Base-by-base conservation (phyloP, 2,113 vertebrate species). In the Pleuronectes platessa region DNA sequence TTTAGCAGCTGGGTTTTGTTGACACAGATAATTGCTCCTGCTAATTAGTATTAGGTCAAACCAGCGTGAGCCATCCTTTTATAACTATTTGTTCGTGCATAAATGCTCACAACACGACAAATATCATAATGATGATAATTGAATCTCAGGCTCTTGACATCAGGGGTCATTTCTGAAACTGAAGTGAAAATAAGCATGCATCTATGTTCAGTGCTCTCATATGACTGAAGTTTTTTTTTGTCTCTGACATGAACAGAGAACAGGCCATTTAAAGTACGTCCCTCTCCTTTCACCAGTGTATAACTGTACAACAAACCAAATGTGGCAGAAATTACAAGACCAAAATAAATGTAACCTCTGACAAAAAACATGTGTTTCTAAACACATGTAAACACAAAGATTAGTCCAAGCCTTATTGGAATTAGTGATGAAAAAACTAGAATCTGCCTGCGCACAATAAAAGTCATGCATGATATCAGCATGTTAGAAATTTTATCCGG, bases 1-100 rank as follows among this genome's bases (percentile, higher is more conserved):
- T 69, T n/a, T 20, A 71, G 63, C 23, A 69, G 24, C 55, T 62
- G 60, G 10, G 51, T 71, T 84, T 77, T 68, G n/a, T 59, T 69
- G 2, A 21, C 53, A 56, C 9, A 21, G 20, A 54, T n/a, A 47
- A 55, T 71, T 47, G 8, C 9, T 35, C 23, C 15, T 18, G 9
- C 37, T 55, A 62, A 69, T 63, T 67, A 59, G 3, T 35, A 6
- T 31, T 26, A 58, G 27, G 23, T 59, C 31, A 6, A 27, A 20
- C 9, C 21, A 59, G 26, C 8, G 18, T 49, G 40, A 51, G 20
- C 31, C 42, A 23, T 65, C n/a, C 49, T 56, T 56, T 40, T 24
- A 20, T 35, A 68, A n/a, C 15, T 68, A 61, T 49, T 55, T 61
- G 53, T 60, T 15, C 2, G 6, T 17, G 20, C n/a, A 54, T 20